A percentile compares a stretch with the other conserved stretches of the same genome.
Conservation (phyloP, 2,797 vertebrate species). For the Diplodus puntazzo region DNA sequence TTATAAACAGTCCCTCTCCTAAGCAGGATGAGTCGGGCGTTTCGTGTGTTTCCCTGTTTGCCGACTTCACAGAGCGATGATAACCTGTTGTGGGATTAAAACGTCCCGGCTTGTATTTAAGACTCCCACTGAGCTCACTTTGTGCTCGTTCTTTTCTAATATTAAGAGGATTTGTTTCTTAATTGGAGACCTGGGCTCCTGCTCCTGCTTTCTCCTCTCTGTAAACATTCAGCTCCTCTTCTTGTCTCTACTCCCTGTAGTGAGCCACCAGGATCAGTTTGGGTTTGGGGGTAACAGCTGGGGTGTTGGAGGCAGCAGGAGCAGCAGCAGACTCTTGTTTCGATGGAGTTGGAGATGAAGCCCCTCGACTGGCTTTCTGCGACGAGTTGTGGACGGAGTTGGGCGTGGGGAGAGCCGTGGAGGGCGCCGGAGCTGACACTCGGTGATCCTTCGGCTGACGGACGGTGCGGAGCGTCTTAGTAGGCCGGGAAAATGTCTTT, state of each 20-base stretch:
- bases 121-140: conserved; percentile 39
- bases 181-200: conserved; percentile 32
- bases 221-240: conserved; percentile 17
- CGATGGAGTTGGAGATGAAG: neutral
- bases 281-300: conserved; percentile 52
- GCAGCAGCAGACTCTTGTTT: neutral
- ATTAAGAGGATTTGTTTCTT: conserved; percentile 46
- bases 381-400: conserved; percentile 45
- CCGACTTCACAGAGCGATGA: conserved; percentile 8
- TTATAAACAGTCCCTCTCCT: conserved; percentile 26
- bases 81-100: conserved; percentile 41
- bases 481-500: conserved; percentile 79
- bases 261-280: conserved; percentile 79
- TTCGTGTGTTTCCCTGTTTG: conserved; percentile 20
- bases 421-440: conserved; percentile 40
- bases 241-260: conserved; percentile 71
- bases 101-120: conserved; percentile 29
- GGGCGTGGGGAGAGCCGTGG: conserved; percentile 46
- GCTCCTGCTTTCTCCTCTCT: neutral
- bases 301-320: neutral
- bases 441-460: conserved; percentile 61
- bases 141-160: conserved; percentile 19
- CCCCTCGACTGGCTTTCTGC: neutral
- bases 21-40: conserved; percentile 15
- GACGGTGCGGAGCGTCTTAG: conserved; percentile 69